Evolutionary conservation across 2,113 vertebrate species (phyloP).

Genomic region (Tragelaphus scriptus): DNA sequence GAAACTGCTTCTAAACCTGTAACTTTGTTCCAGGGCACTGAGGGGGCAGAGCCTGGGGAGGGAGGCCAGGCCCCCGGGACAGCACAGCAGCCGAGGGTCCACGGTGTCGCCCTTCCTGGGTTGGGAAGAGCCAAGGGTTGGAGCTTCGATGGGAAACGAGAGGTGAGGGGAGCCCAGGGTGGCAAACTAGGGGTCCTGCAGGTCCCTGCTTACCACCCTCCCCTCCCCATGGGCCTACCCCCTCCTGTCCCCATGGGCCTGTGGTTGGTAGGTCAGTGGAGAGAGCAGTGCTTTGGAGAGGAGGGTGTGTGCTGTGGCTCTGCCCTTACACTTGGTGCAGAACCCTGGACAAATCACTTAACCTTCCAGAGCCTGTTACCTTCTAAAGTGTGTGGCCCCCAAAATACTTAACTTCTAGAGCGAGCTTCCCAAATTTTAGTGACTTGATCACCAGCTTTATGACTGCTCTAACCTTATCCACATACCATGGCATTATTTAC

Average conservation of each 20-base stretch:
- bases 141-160: slow-evolving; percentile 74
- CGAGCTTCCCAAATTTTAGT: neutral
- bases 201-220: neutral
- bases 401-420: neutral
- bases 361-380: neutral
- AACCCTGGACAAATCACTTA: neutral
- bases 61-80: slow-evolving; percentile 10
- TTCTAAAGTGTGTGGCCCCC: neutral
- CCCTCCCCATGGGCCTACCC: neutral
- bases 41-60: slow-evolving; percentile 57
- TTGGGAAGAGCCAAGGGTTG: slow-evolving; percentile 74
- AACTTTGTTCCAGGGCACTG: slow-evolving; percentile 48
- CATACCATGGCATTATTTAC: neutral
- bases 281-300: neutral
- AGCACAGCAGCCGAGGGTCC: slow-evolving; percentile 61
- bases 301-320: neutral
- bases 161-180: slow-evolving; percentile 58
- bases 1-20: slow-evolving; percentile 1
- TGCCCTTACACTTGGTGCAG: neutral
- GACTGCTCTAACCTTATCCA: neutral
- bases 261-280: neutral
- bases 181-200: neutral
- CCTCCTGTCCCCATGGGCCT: neutral
- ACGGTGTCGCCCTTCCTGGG: slow-evolving; percentile 72
- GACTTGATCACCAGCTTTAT: neutral